Evolutionary conservation across 2,888 invertebrate genomes (phyloP).

Genomic region (Gibbula magus): DNA sequence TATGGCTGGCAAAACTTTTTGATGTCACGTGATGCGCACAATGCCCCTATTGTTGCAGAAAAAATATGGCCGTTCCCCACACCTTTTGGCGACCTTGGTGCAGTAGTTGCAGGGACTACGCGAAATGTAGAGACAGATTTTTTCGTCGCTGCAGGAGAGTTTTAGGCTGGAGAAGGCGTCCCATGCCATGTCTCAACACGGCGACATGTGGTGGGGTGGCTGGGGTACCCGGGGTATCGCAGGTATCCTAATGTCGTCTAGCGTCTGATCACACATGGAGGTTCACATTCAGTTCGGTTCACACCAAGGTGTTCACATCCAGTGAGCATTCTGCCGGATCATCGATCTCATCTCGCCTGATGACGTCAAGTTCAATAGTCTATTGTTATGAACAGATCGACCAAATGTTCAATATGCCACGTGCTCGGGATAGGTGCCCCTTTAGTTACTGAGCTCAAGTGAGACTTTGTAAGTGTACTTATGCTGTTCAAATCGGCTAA

Average conservation of each 20-base stretch:
- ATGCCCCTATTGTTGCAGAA: slow-evolving; percentile 20
- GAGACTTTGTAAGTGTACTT: no score
- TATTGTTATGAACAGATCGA: neutral
- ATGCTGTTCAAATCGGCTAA: no score
- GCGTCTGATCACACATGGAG: no score
- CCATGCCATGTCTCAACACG: neutral
- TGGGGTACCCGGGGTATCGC: no score
- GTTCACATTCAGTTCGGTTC: no score
- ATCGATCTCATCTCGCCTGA: neutral
- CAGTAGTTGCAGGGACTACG: neutral
- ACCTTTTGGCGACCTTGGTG: slow-evolving; percentile 7
- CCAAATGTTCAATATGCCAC: no score
- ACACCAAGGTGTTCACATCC: no score
- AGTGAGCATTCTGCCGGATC: no score
- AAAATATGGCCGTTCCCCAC: slow-evolving; percentile 2
- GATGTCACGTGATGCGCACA: slow-evolving; percentile 21
- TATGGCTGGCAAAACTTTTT: slow-evolving; percentile 14
- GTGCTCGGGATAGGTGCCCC: no score
- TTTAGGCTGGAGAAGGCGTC: neutral
- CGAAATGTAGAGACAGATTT: slow-evolving; percentile 4
- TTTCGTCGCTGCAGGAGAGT: neutral
- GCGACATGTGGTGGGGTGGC: no score
- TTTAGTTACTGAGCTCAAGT: no score
- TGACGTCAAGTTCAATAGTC: slow-evolving; percentile 10
- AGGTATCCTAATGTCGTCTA: no score